Conservation (phyloP, 2,888 invertebrate species). For the Tolmerus cingulatus region DNA sequence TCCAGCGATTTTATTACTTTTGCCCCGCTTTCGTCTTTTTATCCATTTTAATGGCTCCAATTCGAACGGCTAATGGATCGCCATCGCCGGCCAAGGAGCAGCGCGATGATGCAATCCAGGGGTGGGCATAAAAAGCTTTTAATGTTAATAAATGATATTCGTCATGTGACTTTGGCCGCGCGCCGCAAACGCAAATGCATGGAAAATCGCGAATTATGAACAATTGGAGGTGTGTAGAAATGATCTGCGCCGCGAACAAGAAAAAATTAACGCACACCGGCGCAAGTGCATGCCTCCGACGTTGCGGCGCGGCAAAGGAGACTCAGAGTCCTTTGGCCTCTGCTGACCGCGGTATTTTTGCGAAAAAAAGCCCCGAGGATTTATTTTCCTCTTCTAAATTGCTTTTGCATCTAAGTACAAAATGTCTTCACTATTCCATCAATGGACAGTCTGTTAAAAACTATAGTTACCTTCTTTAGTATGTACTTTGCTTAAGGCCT, state of each 20-base stretch:
- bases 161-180: slow-evolving; percentile 15
- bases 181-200: slow-evolving; percentile 21
- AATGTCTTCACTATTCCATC: no score
- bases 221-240: slow-evolving; percentile 1
- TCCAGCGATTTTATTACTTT: slow-evolving; percentile 40
- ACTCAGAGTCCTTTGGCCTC: not conserved
- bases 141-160: slow-evolving; percentile 42
- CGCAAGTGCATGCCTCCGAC: not conserved
- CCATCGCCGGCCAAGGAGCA: slow-evolving; percentile 22
- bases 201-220: slow-evolving; percentile 40
- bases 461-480: no score
- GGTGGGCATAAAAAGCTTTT: slow-evolving; percentile 37
- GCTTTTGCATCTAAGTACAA: no score
- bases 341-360: not conserved
- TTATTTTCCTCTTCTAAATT: no score
- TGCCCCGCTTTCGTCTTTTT: slow-evolving; percentile 18
- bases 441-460: no score
- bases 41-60: slow-evolving; percentile 40
- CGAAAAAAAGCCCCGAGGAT: no score
- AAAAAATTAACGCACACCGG: not conserved
- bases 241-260: not conserved
- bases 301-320: no score
- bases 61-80: slow-evolving; percentile 41
- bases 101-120: slow-evolving; percentile 26
- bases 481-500: no score